These are phyloP conservation scores for Aphelenchoides avenae DNA, from an alignment of 1,140 invertebrate genomes.

Conservation along the genomic window DNA sequence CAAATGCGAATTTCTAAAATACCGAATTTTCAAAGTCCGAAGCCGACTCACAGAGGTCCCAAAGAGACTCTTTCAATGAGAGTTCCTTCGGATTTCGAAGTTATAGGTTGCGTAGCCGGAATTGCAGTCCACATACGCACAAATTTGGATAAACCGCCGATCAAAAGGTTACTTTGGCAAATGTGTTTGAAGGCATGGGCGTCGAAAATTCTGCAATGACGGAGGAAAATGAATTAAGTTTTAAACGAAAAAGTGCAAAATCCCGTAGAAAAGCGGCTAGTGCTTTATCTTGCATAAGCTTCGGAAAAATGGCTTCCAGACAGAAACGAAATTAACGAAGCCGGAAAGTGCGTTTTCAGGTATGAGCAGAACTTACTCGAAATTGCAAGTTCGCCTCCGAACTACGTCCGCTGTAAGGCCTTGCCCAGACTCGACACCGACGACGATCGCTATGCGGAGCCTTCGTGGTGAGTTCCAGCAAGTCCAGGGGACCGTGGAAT, in stretches of 20 bases:
- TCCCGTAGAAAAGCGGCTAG: neutral
- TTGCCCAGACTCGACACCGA: slow-evolving; percentile 49
- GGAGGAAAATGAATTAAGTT: slow-evolving; percentile 1
- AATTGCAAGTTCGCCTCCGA: slow-evolving; percentile 28
- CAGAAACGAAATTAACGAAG: too few species aligned
- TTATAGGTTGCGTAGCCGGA: too few species aligned
- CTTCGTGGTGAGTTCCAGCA: slow-evolving; percentile 11
- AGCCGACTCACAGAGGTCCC: too few species aligned
- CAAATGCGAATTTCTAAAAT: neutral
- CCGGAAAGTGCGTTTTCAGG: slow-evolving; percentile 36
- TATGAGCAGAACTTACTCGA: slow-evolving; percentile 55
- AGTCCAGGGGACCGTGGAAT: slow-evolving; percentile 4
- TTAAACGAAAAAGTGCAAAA: slow-evolving; percentile 25
- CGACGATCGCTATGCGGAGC: slow-evolving; percentile 34
- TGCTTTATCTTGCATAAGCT: slow-evolving; percentile 13
- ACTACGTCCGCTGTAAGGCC: slow-evolving; percentile 52
- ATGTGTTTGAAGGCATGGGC: too few species aligned
- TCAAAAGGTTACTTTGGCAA: too few species aligned
- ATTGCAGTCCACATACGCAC: too few species aligned
- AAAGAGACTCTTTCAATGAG: too few species aligned
- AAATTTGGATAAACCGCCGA: too few species aligned
- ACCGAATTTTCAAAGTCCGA: neutral
- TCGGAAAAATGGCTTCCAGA: slow-evolving; percentile 23
- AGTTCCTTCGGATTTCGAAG: too few species aligned
- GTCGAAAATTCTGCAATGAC: neutral